Conservation (phyloP, 1,140 invertebrate species). For the Zaprionus capensis region DNA sequence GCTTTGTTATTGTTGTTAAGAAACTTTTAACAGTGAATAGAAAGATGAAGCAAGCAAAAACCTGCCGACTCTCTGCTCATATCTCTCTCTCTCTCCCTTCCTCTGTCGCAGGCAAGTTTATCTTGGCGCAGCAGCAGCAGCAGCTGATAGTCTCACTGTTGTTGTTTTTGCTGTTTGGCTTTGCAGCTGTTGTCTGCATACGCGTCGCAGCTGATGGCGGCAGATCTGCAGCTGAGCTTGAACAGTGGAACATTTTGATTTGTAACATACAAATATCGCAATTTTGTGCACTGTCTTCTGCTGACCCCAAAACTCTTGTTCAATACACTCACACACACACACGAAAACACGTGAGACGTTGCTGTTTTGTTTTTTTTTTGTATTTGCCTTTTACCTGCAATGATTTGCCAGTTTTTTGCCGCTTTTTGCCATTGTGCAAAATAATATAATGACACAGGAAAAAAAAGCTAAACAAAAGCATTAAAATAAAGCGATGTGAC, state of each 20-base stretch:
- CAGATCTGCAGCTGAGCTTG: constrained; percentile 23
- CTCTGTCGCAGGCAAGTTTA: constrained; percentile 9
- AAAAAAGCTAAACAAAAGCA: constrained; percentile 13
- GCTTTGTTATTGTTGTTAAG: constrained; percentile 33
- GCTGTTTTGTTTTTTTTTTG: constrained; percentile 9
- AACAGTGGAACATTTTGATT: background rate
- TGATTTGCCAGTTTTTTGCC: constrained; percentile 40
- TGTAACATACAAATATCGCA: constrained; percentile 4
- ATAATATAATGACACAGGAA: constrained; percentile 17
- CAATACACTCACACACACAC: constrained; percentile 24
- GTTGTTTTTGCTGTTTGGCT: background rate
- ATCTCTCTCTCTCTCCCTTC: background rate
- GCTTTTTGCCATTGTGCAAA: constrained; percentile 47
- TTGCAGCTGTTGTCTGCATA: constrained; percentile 11
- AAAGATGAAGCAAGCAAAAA: constrained; percentile 18
- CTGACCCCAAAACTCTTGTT: constrained; percentile 40
- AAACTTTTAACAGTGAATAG: constrained; percentile 48
- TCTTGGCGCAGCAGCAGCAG: constrained; percentile 8
- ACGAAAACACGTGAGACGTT: constrained; percentile 1
- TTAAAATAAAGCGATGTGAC: constrained; percentile 25
- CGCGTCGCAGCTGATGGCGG: constrained; percentile 16
- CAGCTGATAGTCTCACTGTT: constrained; percentile 9
- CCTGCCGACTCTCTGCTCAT: background rate
- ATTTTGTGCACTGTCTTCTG: constrained; percentile 14
- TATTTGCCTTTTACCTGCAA: constrained; percentile 12